Evolutionary conservation across 2,797 vertebrate species (phyloP).

Genomic region (Enteromius mattozi): DNA sequence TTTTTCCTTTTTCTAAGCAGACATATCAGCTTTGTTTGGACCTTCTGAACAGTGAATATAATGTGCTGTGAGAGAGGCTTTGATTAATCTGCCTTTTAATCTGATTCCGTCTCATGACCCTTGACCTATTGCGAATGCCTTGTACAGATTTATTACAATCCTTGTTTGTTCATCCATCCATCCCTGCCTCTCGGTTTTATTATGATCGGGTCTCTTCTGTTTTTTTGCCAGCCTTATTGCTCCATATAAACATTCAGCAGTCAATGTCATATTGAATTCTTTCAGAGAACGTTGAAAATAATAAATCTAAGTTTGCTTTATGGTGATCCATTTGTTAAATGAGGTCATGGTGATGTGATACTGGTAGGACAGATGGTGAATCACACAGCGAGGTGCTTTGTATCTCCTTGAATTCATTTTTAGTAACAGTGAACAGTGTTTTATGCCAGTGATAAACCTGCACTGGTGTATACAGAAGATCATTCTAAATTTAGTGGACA

Average conservation of each 20-base stretch:
- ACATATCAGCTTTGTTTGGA: constrained; percentile 4
- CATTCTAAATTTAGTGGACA: constrained; percentile 9
- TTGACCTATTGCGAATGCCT: constrained; percentile 39
- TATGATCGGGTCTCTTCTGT: constrained; percentile 17
- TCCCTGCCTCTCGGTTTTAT: constrained; percentile 18
- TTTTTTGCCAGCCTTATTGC: constrained; percentile 3
- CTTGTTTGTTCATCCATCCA: constrained; percentile 41
- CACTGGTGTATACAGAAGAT: background rate
- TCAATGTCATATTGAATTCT: constrained; percentile 9
- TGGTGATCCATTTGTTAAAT: constrained; percentile 18
- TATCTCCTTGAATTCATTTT: constrained; percentile 30
- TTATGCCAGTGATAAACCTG: constrained; percentile 30
- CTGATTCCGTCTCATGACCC: constrained; percentile 50
- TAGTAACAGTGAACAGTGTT: background rate
- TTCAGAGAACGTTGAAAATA: constrained; percentile 12
- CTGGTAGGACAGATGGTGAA: constrained; percentile 19
- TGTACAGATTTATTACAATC: constrained; percentile 53
- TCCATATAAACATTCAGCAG: constrained; percentile 21
- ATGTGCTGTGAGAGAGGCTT: constrained; percentile 27
- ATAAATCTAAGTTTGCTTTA: constrained; percentile 2
- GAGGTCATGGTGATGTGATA: constrained; percentile 29
- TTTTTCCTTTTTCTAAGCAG: background rate
- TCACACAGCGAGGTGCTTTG: constrained; percentile 9
- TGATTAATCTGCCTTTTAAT: constrained; percentile 59
- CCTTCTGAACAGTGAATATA: constrained; percentile 16